Evolutionary conservation across 1,140 invertebrate species (phyloP).

Genomic region (Palaemon carinicauda): DNA sequence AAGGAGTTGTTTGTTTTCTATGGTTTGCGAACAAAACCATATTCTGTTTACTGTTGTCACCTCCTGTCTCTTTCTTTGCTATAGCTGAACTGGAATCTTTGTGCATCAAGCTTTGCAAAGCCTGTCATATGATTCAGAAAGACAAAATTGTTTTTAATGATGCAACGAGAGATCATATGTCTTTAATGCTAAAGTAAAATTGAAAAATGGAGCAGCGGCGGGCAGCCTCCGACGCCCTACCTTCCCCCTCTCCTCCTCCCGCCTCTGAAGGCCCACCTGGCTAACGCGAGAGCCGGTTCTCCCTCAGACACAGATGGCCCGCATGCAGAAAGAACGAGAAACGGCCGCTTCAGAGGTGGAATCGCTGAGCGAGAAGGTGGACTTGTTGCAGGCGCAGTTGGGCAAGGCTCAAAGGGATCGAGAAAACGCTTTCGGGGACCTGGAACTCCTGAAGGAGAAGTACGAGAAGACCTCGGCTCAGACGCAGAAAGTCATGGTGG

Average conservation of each 20-base stretch:
- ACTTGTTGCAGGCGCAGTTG: slow-evolving; percentile 80
- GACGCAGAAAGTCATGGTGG: slow-evolving; percentile 70
- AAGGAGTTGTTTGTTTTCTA: slow-evolving; percentile 7
- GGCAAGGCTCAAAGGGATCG: slow-evolving; percentile 84
- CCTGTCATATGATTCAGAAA: slow-evolving; percentile 14
- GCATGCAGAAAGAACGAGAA: slow-evolving; percentile 88
- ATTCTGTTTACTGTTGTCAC: background rate
- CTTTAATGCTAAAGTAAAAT: background rate
- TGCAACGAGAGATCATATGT: background rate
- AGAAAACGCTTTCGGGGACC: slow-evolving; percentile 82
- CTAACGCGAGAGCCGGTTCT: slow-evolving; percentile 45
- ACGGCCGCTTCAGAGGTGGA: slow-evolving; percentile 80
- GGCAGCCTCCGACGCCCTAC: slow-evolving; percentile 12
- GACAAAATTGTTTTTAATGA: slow-evolving; percentile 1
- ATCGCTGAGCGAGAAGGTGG: slow-evolving; percentile 77
- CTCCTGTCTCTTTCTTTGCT: background rate
- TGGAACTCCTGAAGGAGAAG: slow-evolving; percentile 85
- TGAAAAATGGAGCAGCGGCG: slow-evolving; percentile 22
- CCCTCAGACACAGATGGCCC: slow-evolving; percentile 73
- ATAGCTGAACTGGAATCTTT: slow-evolving; percentile 38
- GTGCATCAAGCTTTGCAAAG: slow-evolving; percentile 36
- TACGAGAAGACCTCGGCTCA: slow-evolving; percentile 80
- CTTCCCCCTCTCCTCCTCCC: slow-evolving; percentile 12
- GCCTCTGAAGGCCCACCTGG: slow-evolving; percentile 24
- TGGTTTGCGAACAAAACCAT: background rate